Base-by-base conservation (phyloP, 2,888 invertebrate species). In the Ornithoptera priamus region DNA sequence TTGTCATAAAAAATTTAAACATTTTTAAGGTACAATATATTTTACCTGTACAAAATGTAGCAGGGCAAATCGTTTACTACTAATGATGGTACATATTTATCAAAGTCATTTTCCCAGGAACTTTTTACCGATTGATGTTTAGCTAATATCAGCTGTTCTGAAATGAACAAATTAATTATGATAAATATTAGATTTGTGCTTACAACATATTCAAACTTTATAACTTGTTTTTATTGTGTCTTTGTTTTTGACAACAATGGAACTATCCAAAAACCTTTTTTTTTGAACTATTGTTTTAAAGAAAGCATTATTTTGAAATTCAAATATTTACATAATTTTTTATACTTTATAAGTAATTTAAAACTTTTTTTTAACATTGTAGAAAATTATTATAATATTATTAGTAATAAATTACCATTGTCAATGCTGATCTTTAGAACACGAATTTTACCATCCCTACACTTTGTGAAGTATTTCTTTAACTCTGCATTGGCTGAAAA, bases 91-190 rank as follows among this genome's bases (percentile, higher is more conserved):
- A 98, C 93, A 85, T 95, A 93, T 84, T 94, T 95, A 80, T 97
- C 96, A 84, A 96, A 98, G 85, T 97, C 97, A 75, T 96, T 95
- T 77, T 97, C 97, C 97, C 97, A 98, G 73, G 95, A 94, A 71
- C 95, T 94, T 75, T 95, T 94, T 17, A 94, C 93, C 72, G 96
- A 94, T 69, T 94, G 93, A 70, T 94, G 94, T 70, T 94, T 94
- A 22, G 95, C 93, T 72, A 97, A 93, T 22, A 92, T 89, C 60
- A 98, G 87, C 89, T 97, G 95, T 89, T 98, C 97, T 97, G 89
- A 70, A 93, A 87, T 62, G n/a, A 42, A 69, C 12, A 42, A 18
- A 58, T 6, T 18, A 56, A 18, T 46, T 10, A 39, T 39, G 39
- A 39, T 39, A 39, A 39, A 7, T 39, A 39, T 10, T 10, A 39